A percentile compares a stretch with the other conserved stretches of the same genome.
These are phyloP conservation scores for Ptilorrhoa leucosticta DNA, from an alignment of 2,113 vertebrate genomes.

Conservation along the genomic window DNA sequence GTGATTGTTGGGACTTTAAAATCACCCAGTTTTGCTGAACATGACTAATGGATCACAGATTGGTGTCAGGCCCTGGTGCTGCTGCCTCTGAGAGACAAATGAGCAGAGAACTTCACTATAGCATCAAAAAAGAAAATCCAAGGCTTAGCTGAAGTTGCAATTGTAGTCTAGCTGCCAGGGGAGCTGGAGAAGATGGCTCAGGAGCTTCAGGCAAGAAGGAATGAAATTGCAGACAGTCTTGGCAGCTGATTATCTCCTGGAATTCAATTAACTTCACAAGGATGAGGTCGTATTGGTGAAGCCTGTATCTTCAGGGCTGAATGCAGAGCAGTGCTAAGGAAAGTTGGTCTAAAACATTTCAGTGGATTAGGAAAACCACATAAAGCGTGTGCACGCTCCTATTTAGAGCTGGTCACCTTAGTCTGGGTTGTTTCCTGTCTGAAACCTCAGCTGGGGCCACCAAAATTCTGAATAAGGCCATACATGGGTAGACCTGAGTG, in stretches of 20 bases:
- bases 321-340: neutral
- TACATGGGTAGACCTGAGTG: neutral
- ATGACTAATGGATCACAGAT: fast-evolving
- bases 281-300: neutral
- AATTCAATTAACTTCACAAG: constrained; percentile 12
- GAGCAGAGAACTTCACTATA: neutral
- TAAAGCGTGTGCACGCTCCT: fast-evolving
- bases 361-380: neutral
- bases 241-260: neutral
- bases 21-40: neutral
- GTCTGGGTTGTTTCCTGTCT: neutral
- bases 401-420: neutral
- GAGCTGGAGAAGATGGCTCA: neutral
- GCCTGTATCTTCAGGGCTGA: neutral
- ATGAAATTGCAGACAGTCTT: constrained; percentile 4
- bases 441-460: neutral
- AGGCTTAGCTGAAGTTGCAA: neutral
- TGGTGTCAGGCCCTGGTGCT: neutral
- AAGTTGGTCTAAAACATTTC: neutral
- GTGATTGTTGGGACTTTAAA: neutral
- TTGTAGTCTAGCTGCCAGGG: neutral
- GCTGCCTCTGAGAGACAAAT: neutral
- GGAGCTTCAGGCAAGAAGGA: constrained; percentile 23
- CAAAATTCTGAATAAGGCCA: neutral
- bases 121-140: neutral